Conservation (phyloP, 2,888 invertebrate species). For the Nudaria mundana region DNA sequence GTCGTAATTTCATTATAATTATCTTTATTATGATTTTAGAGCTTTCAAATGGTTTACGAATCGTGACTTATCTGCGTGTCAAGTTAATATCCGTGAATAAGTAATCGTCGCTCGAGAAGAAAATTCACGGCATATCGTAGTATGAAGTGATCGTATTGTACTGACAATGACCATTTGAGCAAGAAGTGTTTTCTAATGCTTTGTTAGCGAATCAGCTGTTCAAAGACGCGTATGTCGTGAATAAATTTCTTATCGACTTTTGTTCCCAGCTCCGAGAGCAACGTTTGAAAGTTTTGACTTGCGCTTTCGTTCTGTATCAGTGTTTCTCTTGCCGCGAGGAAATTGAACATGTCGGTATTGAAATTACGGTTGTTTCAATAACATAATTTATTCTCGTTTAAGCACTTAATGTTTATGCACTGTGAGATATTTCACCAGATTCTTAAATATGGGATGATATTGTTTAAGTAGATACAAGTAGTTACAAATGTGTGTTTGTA, state of each 20-base stretch:
- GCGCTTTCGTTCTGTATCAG: slow-evolving; percentile 38
- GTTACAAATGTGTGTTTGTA: no score
- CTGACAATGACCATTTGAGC: slow-evolving; percentile 35
- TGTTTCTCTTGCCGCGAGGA: slow-evolving; percentile 14
- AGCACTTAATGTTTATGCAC: no score
- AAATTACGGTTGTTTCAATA: slow-evolving; percentile 30
- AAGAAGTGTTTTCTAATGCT: slow-evolving; percentile 33
- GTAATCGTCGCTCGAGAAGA: slow-evolving; percentile 21
- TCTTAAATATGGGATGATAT: no score
- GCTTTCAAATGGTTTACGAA: slow-evolving; percentile 31
- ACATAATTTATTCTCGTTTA: slow-evolving; percentile 13
- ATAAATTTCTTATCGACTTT: slow-evolving; percentile 31
- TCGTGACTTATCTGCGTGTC: slow-evolving; percentile 33
- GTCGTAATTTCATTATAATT: slow-evolving; percentile 28
- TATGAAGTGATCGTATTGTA: slow-evolving; percentile 32
- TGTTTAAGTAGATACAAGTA: no score
- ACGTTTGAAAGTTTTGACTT: slow-evolving; percentile 38
- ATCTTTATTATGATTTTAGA: slow-evolving; percentile 10
- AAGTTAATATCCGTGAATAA: slow-evolving; percentile 22
- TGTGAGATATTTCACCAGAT: no score
- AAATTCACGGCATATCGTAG: slow-evolving; percentile 28
- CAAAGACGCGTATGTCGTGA: slow-evolving; percentile 30
- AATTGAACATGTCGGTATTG: slow-evolving; percentile 19
- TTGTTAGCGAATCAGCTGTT: slow-evolving; percentile 33
- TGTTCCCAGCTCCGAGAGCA: slow-evolving; percentile 23